Evolutionary conservation across 2,113 vertebrate genomes (phyloP), one percentile per base, ranked within the genome.

Genomic region (Myodes glareolus): DNA sequence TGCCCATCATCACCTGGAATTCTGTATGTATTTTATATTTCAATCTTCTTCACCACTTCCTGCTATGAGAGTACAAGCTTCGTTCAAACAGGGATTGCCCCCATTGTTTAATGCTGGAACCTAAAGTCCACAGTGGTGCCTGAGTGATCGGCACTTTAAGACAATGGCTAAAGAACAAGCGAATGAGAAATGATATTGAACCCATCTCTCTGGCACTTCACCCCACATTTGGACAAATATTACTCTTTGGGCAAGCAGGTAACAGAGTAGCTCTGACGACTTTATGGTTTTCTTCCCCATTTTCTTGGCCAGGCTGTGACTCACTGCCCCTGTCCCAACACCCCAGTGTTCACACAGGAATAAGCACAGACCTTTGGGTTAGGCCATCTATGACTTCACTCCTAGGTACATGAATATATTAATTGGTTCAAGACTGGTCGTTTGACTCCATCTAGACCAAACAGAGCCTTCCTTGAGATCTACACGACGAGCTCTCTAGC

Each of bases 391-490:
- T 39, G 42, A 81, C 45, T 70, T 58, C 50, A 50, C 27, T 27
- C 45, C 27, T 33, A 86, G 31, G 47, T 9, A 75, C 1, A 89
- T 52, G 23, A 63, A 63, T 11, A 65, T 1, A 90, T 67, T 36
- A 42, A 90, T n/a, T 50, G n/a, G 63, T 50, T 73, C 27, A 73
- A 58, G 17, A 93, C 65, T 52, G 5, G 33, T n/a, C 88, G 45
- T 50, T n/a, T 70, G 55, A 94, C 67, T 93, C 63, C 61, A 58
- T n/a, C 23, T 70, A 72, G 47, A 58, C 91, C 31, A 58, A 47
- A 93, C 1, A 25, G 81, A 85, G 81, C 42, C 70, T 72, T 76
- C n/a, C 80, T 45, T 65, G 90, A 95, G 95, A 80, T 68, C 88
- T 89, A 11, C 36, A 77, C 17, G 29, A 78, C 80, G 42, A 90